Conservation (phyloP, 30 jellyfish, hydroid and myxozoan species). For the Rhopilema esculentum region DNA sequence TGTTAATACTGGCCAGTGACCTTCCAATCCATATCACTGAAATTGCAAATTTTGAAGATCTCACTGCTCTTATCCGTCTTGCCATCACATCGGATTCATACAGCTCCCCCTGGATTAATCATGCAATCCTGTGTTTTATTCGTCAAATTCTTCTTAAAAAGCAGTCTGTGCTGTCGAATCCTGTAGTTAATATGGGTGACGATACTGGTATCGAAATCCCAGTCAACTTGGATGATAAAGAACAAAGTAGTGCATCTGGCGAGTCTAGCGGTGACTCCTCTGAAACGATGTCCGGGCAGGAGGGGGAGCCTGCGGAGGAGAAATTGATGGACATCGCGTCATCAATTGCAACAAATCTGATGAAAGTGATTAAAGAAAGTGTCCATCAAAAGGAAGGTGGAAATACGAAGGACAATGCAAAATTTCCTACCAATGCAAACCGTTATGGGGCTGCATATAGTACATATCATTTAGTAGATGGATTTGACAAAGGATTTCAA, state of each 20-base stretch:
- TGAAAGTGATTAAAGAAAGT: slow-evolving; percentile 64
- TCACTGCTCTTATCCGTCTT: slow-evolving; percentile 13
- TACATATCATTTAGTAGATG: slow-evolving; percentile 43
- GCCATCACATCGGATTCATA: not conserved
- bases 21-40: slow-evolving; percentile 33
- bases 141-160: not conserved
- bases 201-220: slow-evolving; percentile 16
- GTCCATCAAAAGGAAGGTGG: not conserved
- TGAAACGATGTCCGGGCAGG: slow-evolving; percentile 51
- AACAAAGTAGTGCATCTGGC: slow-evolving; percentile 20
- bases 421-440: not conserved
- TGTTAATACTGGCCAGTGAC: slow-evolving; percentile 12
- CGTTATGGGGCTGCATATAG: not conserved
- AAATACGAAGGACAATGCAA: not conserved
- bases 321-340: slow-evolving; percentile 66
- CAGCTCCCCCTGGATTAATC: slow-evolving; percentile 45
- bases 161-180: not conserved
- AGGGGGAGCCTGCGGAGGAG: slow-evolving; percentile 61
- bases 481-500: slow-evolving; percentile 44
- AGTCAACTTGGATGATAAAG: slow-evolving; percentile 9
- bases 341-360: slow-evolving; percentile 57
- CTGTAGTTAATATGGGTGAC: not conserved
- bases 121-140: slow-evolving; percentile 40
- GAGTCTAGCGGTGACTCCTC: slow-evolving; percentile 68
- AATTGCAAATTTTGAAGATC: slow-evolving; percentile 25